These are phyloP conservation scores for Cancer borealis DNA, from an alignment of 2,888 invertebrate genomes.

Conservation along the genomic window DNA sequence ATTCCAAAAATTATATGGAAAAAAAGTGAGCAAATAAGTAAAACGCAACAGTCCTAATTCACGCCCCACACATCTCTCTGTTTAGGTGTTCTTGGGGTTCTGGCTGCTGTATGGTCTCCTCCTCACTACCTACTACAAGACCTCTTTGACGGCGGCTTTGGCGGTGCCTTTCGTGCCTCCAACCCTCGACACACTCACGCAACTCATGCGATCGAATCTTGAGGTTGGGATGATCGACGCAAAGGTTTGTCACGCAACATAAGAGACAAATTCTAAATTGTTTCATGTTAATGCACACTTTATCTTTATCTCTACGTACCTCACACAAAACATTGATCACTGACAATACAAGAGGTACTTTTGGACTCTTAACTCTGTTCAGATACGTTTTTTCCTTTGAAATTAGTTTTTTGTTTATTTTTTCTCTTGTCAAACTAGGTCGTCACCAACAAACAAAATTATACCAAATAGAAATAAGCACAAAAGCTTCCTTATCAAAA, in stretches of 20 bases:
- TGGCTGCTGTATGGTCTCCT: conserved; percentile 72
- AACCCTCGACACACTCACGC: conserved; percentile 69
- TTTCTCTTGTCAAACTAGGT: no score
- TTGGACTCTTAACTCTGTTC: no score
- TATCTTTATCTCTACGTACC: neutral
- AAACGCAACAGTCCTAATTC: neutral
- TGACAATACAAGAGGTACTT: no score
- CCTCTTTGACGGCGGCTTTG: conserved; percentile 71
- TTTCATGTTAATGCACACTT: neutral
- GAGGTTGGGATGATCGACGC: conserved; percentile 74
- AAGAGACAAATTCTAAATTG: neutral
- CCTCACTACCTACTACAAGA: conserved; percentile 74
- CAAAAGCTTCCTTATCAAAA: neutral
- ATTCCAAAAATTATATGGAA: neutral
- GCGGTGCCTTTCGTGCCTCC: conserved; percentile 68
- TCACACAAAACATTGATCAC: no score
- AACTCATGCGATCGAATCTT: conserved; percentile 70
- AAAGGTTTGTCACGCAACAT: conserved; percentile 60
- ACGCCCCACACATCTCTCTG: neutral
- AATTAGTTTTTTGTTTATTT: neutral
- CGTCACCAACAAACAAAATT: no score
- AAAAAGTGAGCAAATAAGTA: no score
- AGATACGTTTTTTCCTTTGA: no score
- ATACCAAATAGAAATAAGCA: neutral
- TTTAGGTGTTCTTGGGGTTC: conserved; percentile 68